Conservation (phyloP, 2,113 vertebrate species). For the Phoenicopterus ruber region DNA sequence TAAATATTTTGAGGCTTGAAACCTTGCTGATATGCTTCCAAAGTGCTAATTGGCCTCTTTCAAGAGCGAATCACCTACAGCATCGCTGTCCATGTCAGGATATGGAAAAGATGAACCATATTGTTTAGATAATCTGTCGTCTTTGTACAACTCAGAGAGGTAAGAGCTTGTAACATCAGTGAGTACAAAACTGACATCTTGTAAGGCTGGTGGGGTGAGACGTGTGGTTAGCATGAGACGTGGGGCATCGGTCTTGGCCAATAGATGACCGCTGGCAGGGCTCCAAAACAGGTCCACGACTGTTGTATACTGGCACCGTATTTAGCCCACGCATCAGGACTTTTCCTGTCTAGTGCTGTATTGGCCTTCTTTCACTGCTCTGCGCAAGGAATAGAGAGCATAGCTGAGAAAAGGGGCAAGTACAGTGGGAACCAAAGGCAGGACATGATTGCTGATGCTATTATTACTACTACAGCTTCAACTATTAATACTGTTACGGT, state of each 20-base stretch:
- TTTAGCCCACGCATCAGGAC: not conserved
- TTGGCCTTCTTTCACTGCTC: not conserved
- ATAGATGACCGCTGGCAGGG: not conserved
- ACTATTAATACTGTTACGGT: not conserved
- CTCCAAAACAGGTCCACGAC: not conserved
- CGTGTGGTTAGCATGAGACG: not conserved
- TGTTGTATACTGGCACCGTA: not conserved
- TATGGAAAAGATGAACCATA: not conserved
- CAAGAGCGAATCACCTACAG: not conserved
- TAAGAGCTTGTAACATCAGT: not conserved
- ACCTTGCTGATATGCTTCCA: not conserved
- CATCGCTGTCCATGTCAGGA: not conserved
- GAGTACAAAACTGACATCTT: not conserved
- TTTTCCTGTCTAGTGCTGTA: not conserved
- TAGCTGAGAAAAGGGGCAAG: not conserved
- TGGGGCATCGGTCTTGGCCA: not conserved
- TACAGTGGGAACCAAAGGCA: not conserved
- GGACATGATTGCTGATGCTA: not conserved
- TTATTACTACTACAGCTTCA: not conserved
- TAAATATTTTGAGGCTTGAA: not conserved
- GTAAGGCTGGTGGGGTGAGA: not conserved
- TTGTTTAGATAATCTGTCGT: not conserved
- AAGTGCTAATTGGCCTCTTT: not conserved
- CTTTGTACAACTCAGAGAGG: not conserved
- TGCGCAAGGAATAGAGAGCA: not conserved